phyloP scores from a whole-genome alignment of 2,113 vertebrate genomes.

The Eira barbara region DNA sequence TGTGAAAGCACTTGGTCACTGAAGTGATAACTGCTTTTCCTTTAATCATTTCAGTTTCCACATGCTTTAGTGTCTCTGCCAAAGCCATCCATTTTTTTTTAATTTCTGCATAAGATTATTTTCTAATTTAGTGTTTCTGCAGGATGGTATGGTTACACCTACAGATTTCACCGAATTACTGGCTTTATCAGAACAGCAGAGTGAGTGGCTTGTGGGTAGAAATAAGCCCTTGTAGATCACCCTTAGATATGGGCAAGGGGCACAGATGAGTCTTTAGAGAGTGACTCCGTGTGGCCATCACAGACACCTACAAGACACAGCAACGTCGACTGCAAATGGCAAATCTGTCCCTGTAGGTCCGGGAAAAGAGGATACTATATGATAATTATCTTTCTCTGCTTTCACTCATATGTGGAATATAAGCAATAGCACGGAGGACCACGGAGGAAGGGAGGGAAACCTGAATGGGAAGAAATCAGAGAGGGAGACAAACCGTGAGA shows the following conservation, averaged over 20 bases:
- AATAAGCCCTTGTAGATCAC: neutral
- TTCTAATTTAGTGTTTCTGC: neutral
- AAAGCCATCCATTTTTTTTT: neutral
- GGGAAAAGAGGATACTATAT: neutral
- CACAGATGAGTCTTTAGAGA: neutral
- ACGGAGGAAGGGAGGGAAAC: neutral
- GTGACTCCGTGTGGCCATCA: no score
- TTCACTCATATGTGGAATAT: neutral
- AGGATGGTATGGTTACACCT: neutral
- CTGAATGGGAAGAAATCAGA: neutral
- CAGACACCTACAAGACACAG: neutral
- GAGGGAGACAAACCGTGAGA: neutral
- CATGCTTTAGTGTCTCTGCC: neutral
- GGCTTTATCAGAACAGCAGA: neutral
- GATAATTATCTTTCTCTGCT: neutral
- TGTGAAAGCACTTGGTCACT: neutral
- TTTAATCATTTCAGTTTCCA: conserved; percentile 34
- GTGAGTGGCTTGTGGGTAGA: neutral
- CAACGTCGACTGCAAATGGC: neutral
- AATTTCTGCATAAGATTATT: neutral
- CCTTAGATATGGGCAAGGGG: neutral
- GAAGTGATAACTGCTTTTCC: neutral
- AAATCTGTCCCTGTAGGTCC: neutral
- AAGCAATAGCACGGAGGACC: neutral
- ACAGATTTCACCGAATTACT: neutral